Evolutionary conservation across 2,113 vertebrate genomes (phyloP), one percentile per base, ranked within the genome.

Genomic region (Haemorhous mexicanus): DNA sequence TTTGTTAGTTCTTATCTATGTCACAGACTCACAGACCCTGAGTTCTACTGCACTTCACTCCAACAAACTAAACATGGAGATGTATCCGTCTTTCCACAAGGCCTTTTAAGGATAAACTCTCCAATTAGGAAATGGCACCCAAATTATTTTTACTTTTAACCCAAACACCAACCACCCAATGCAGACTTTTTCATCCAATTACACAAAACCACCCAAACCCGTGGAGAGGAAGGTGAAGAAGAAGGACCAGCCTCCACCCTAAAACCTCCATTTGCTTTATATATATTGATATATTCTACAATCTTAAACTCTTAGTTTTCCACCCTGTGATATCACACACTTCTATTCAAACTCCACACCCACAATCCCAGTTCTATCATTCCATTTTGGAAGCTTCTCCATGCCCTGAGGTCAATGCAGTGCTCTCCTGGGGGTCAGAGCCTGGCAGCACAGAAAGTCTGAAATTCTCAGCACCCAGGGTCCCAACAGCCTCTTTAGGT

Each of bases 321-420:
- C 22, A 35, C 14, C 22, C 0, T 7, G 10, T 59, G n/a, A 24
- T 24, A 24, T 11, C 0, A 35, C 33, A 58, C 56, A 16, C 1
- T 59, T 59, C 15, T 35, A 16, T 11, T 16, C n/a, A 35, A 16
- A 11, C 14, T 58, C 56, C 56, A 58, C n/a, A 35, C n/a, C 33
- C 56, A 58, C 9, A 58, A 24, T 35, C n/a, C 22, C 56, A 35
- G 22, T 11, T 59, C 10, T 7, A 0, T 59, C 4, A 59, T 59
- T 58, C n/a, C 3, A 24, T 59, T 59, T 24, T 24, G 33, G 22
- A 59, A 59, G 9, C 9, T 59, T 59, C 33, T 59, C 33, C 56
- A 59, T 0, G 0, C 15, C 22, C 22, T 24, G 22, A 59, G n/a
- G 56, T 35, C 15, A 59, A 59, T 59, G 56, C 33, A 59, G n/a